These are phyloP conservation scores for Octopus sinensis DNA, from an alignment of 1,140 invertebrate species.

Conservation along the genomic window DNA sequence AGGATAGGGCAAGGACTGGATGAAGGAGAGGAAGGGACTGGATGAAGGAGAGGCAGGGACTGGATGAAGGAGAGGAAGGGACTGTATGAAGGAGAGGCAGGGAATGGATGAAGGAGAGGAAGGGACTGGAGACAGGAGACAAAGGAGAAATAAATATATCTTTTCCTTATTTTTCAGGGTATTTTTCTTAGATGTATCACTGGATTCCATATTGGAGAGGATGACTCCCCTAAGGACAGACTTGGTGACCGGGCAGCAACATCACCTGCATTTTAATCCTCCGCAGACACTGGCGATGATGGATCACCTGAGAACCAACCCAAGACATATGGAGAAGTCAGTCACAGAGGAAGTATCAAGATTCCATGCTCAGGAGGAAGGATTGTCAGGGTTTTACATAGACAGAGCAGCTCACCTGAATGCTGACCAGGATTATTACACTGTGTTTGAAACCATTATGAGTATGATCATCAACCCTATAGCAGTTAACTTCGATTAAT, in stretches of 20 bases:
- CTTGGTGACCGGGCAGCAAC: slow-evolving; percentile 55
- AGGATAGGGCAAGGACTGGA: no score
- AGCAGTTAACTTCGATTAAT: no score
- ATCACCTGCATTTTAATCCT: slow-evolving; percentile 57
- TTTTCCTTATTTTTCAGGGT: slow-evolving; percentile 43
- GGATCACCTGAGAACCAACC: slow-evolving; percentile 40
- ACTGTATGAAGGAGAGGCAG: no score
- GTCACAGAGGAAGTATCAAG: slow-evolving; percentile 46
- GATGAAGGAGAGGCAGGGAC: no score
- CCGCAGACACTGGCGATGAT: slow-evolving; percentile 53
- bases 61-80: no score
- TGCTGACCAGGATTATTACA: slow-evolving; percentile 56
- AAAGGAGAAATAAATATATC: no score
- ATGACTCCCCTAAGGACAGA: slow-evolving; percentile 51
- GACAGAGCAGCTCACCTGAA: slow-evolving; percentile 51
- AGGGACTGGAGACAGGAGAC: no score
- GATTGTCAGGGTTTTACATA: slow-evolving; percentile 51
- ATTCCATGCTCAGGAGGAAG: slow-evolving; percentile 50
- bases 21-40: no score
- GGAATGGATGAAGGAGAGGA: no score
- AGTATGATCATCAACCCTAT: slow-evolving; percentile 32
- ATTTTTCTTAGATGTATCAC: slow-evolving; percentile 57
- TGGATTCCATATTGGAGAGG: slow-evolving; percentile 55
- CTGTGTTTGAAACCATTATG: slow-evolving; percentile 58
- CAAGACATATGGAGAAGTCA: slow-evolving; percentile 42